Evolutionary conservation across 2,797 vertebrate species (phyloP), one percentile per base, ranked within the genome.

Genomic region (Sebastes iracundus): DNA sequence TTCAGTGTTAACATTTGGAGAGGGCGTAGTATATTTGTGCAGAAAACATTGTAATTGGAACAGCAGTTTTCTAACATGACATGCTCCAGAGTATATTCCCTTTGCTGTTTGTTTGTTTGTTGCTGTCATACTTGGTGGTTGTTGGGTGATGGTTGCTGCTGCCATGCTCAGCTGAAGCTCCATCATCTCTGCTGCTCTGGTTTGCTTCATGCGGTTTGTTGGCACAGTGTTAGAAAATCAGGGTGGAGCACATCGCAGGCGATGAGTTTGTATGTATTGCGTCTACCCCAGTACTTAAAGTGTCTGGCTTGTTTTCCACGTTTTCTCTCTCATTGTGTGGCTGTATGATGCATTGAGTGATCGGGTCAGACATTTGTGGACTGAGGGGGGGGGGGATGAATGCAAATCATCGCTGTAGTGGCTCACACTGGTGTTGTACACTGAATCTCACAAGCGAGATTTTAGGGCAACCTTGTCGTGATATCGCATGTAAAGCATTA

Each of bases 221-320:
- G 79, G 83, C 80, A 63, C 75, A 5, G 53, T 46, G 59, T 71
- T 81, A 46, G 73, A 77, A 86, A 89, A 91, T 85, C 82, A 84
- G 93, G 93, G 93, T 95, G 93, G 91, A 95, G 92, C 91, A 81
- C 87, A 27, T 70, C 9, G 53, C 56, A 85, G 79, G 59, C 69
- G 84, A 83, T 25, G 60, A 84, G 65, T 79, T 82, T 77, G 55
- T 76, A 38, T 80, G 68, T 80, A 49, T 23, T 52, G 70, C 67
- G 6, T 82, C 74, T 62, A 3, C 8, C 7, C 49, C 35, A 1
- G 12, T 4, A 2, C 7, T 60, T 42, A 16, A 16, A 65, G 66
- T 38, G 28, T n/a, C 18, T 68, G 42, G 12, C 20, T 30, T 35
- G 20, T 74, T 75, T 77, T 65, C 46, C 46, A 35, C 55, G n/a